Evolutionary conservation across 2,888 invertebrate genomes (phyloP), one percentile per base, ranked within the genome.

Genomic region (Cryptus armator): DNA sequence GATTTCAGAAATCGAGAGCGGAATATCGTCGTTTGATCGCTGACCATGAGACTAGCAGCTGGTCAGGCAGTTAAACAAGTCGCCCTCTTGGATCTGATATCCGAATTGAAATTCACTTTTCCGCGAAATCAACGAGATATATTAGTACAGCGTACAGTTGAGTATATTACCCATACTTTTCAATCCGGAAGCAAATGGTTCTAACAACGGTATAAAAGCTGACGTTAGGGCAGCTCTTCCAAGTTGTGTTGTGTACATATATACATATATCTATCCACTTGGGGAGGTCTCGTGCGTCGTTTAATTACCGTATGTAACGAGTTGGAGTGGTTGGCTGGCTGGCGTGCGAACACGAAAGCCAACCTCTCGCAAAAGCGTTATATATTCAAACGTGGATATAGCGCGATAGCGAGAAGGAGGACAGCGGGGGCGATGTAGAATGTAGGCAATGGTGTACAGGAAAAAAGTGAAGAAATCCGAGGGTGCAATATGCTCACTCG

Each of bases 231-330:
- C 74, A 80, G 71, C 67, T 56, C 81, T 83, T 79, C 72, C 83
- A 81, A 77, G 67, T 44, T 75, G 53, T 51, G 32, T 51, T 51
- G 19, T 46, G 43, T n/a, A 81, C 68, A 70, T 46, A 51, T 51
- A 72, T 53, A 81, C 68, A 43, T 64, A 70, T 70, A 67, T 72
- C 76, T 77, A 44, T 79, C 62, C 51, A 83, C 86, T 83, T 70
- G 84, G 87, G 88, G 87, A 90, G 90, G 91, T 92, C 91, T 92
- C 93, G 93, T 93, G 93, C 91, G 92, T 93, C 92, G 92, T 93
- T 93, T 93, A 93, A 93, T 93, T 93, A 93, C 91, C 91, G 91
- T 91, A 89, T 91, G 92, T 93, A 93, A 93, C 93, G 92, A 93
- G 93, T 93, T 93, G 91, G 90, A 93, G 93, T 93, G 90, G 91